Conservation (phyloP, 1,140 invertebrate species). For the Apolygus lucorum region DNA sequence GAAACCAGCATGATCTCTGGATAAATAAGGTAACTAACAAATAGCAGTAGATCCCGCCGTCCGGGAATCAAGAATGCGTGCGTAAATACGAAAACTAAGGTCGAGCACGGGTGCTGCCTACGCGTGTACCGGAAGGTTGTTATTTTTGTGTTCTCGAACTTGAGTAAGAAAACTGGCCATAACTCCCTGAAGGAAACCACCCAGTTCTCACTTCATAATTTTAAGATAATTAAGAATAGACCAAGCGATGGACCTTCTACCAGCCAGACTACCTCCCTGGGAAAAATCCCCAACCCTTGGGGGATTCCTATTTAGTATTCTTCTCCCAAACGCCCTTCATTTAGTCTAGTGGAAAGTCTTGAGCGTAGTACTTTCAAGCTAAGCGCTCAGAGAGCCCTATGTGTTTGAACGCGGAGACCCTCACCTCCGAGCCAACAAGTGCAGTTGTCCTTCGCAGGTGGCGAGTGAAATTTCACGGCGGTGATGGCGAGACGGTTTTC, state of each 20-base stretch:
- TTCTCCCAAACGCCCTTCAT: neutral
- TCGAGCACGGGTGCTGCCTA: too few species aligned
- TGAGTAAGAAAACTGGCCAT: too few species aligned
- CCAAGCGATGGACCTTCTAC: too few species aligned
- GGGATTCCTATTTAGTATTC: neutral
- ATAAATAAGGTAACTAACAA: too few species aligned
- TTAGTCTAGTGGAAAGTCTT: neutral
- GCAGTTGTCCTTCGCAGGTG: conserved; percentile 75
- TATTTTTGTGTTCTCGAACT: too few species aligned
- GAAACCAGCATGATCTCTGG: too few species aligned
- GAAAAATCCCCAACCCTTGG: neutral
- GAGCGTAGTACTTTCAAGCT: neutral
- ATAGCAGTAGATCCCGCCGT: too few species aligned
- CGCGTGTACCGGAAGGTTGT: too few species aligned
- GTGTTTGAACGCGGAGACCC: neutral
- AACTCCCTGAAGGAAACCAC: too few species aligned
- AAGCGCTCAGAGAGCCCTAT: neutral
- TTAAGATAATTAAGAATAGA: neutral
- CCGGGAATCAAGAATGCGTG: too few species aligned
- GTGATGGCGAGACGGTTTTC: conserved; percentile 52
- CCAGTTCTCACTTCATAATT: too few species aligned
- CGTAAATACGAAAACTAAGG: too few species aligned
- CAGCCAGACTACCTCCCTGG: neutral
- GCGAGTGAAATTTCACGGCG: conserved; percentile 65
- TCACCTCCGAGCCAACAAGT: conserved; percentile 73